Evolutionary conservation across 2,797 vertebrate genomes (phyloP).

Genomic region (Hoplostethus mediterraneus): DNA sequence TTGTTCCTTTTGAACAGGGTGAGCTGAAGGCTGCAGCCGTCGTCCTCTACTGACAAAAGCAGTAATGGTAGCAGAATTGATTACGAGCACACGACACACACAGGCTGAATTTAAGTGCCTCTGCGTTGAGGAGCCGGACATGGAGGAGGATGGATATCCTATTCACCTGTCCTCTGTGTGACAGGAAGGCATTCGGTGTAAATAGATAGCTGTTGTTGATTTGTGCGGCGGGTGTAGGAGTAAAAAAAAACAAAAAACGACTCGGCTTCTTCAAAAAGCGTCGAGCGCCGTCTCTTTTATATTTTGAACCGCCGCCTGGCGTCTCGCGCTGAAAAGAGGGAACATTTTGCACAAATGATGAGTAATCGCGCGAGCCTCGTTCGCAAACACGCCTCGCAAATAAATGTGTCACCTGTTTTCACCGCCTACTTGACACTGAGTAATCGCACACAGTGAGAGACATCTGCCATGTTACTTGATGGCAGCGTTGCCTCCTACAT

Average conservation of each 20-base stretch:
- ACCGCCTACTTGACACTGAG: slow-evolving; percentile 79
- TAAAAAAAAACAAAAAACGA: no score
- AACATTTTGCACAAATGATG: slow-evolving; percentile 72
- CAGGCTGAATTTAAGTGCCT: slow-evolving; percentile 25
- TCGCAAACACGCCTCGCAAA: slow-evolving; percentile 59
- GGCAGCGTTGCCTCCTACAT: slow-evolving; percentile 35
- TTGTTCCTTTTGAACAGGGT: slow-evolving; percentile 20
- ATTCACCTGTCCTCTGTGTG: slow-evolving; percentile 10
- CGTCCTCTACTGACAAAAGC: slow-evolving; percentile 21
- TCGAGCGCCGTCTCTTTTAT: slow-evolving; percentile 23
- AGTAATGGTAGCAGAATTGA: slow-evolving; percentile 8
- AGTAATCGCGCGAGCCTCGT: slow-evolving; percentile 70
- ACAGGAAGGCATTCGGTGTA: slow-evolving; percentile 28
- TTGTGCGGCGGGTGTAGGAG: slow-evolving; percentile 34
- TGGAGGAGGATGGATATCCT: slow-evolving; percentile 16
- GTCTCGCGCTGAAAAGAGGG: slow-evolving; percentile 43
- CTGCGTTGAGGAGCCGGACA: slow-evolving; percentile 16
- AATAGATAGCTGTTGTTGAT: slow-evolving; percentile 38
- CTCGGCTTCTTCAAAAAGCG: slow-evolving; percentile 11
- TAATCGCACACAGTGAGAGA: slow-evolving; percentile 73
- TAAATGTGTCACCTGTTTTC: slow-evolving; percentile 77
- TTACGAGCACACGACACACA: slow-evolving; percentile 32
- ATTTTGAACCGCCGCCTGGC: slow-evolving; percentile 31
- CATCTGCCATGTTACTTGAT: slow-evolving; percentile 68
- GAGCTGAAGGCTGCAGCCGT: slow-evolving; percentile 1